These are phyloP conservation scores for Anguilla marmorata DNA, from an alignment of 2,797 vertebrate species.

Conservation along the genomic window DNA sequence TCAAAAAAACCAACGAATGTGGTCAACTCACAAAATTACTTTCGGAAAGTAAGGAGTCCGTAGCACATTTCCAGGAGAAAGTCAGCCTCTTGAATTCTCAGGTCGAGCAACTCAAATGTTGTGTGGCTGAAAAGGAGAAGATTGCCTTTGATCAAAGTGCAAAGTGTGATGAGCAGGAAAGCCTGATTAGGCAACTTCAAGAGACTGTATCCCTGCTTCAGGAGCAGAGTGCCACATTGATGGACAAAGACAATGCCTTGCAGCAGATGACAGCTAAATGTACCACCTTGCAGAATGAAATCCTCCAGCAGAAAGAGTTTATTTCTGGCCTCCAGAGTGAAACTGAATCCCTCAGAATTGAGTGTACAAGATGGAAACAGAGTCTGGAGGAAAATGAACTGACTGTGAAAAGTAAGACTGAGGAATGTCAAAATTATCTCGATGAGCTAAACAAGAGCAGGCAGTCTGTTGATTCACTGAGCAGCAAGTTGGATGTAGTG, in stretches of 20 bases:
- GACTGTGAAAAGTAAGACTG: constrained; percentile 48
- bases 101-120: constrained; percentile 57
- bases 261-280: constrained; percentile 69
- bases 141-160: constrained; percentile 54
- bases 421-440: constrained; percentile 62
- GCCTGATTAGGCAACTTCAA: constrained; percentile 66
- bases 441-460: constrained; percentile 68
- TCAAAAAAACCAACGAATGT: constrained; percentile 75
- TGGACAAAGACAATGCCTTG: constrained; percentile 66
- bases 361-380: constrained; percentile 53
- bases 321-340: constrained; percentile 62
- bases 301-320: constrained; percentile 54
- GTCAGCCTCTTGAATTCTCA: constrained; percentile 60
- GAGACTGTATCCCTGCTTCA: constrained; percentile 70
- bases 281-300: constrained; percentile 55
- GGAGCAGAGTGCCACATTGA: constrained; percentile 69
- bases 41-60: constrained; percentile 63
- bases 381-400: constrained; percentile 66
- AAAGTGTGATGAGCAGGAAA: constrained; percentile 62
- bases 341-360: constrained; percentile 60
- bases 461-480: constrained; percentile 64
- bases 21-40: constrained; percentile 64
- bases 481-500: constrained; percentile 65
- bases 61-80: constrained; percentile 62
- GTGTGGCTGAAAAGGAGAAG: constrained; percentile 65